Base-by-base conservation (phyloP, 1,140 invertebrate genomes). In the Bombus soroeensis region DNA sequence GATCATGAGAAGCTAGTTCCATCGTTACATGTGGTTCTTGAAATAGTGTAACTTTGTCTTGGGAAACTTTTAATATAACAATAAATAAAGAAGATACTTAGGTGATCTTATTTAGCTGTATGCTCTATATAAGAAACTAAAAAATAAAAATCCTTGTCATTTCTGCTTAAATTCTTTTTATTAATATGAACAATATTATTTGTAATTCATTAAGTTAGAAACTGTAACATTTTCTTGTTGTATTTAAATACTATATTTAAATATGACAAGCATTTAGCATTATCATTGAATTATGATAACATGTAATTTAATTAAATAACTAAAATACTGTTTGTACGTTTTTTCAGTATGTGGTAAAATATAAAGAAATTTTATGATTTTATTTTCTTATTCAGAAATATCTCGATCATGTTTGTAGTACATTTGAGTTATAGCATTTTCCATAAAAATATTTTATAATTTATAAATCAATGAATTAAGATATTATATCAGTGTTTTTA, bases 401-500 rank as follows among this genome's bases (percentile, higher is more conserved):
- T 25, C 13, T 15, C 39, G 39, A 72, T 41, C 39, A 41, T 72
- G 39, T 72, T 41, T 12, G 5, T 6, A 72, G 41, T 72, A 72
- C 22, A n/a, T 72, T 72, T 72, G 3, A 72, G 12, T 18, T 72
- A n/a, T 15, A 71, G 22, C 25, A 12, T 39, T 28, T 39, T 28
- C 2, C 37, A n/a, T 13, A n/a, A n/a, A n/a, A 62, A 62, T 41
- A n/a, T 71, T 41, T 71, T 25, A 37, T 37, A 39, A 39, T 70
- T 37, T 57, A 62, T 83, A 64, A 88, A 57, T 68, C 66, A 68
- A 22, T 37, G 18, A 68, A 37, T 37, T 68, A 34, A 34, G 9
- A 68, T 68, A 25, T 66, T 32, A 8, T 68, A 68, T 68, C 32
- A 68, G 18, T 32, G 6, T 68, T 68, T 68, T 37, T 68, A 68